phyloP scores from a whole-genome alignment of 1,140 invertebrate species.

The Bombus fervidus region DNA sequence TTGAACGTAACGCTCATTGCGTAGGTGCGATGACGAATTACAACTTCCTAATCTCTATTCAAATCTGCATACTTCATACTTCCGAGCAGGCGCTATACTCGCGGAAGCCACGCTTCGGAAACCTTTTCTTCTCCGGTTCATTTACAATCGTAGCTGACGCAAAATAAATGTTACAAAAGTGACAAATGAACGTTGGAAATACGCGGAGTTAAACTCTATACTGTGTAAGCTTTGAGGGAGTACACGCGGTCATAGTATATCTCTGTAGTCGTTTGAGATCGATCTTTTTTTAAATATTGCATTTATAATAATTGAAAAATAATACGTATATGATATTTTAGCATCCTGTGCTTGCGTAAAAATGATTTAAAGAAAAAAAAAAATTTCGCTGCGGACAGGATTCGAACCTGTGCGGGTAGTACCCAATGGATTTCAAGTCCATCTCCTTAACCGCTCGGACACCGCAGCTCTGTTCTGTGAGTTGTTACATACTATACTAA shows the following conservation, averaged over 20 bases:
- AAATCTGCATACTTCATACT: constrained; percentile 38
- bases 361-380: constrained; percentile 58
- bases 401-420: constrained; percentile 90
- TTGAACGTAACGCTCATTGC: constrained; percentile 43
- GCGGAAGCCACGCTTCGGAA: background rate
- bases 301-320: background rate
- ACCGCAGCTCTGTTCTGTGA: constrained; percentile 78
- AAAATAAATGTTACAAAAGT: constrained; percentile 4
- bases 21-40: constrained; percentile 55
- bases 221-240: too few species aligned
- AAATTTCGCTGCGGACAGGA: constrained; percentile 87
- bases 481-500: background rate
- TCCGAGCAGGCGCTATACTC: background rate
- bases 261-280: too few species aligned
- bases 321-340: too few species aligned
- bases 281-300: background rate
- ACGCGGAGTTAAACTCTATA: background rate
- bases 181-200: constrained; percentile 17
- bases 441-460: constrained; percentile 88
- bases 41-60: constrained; percentile 42
- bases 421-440: constrained; percentile 90
- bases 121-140: background rate
- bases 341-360: background rate
- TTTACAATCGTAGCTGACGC: background rate
- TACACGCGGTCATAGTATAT: too few species aligned